Conservation (phyloP, 2,797 vertebrate genomes). For the Notolepis coatsorum region DNA sequence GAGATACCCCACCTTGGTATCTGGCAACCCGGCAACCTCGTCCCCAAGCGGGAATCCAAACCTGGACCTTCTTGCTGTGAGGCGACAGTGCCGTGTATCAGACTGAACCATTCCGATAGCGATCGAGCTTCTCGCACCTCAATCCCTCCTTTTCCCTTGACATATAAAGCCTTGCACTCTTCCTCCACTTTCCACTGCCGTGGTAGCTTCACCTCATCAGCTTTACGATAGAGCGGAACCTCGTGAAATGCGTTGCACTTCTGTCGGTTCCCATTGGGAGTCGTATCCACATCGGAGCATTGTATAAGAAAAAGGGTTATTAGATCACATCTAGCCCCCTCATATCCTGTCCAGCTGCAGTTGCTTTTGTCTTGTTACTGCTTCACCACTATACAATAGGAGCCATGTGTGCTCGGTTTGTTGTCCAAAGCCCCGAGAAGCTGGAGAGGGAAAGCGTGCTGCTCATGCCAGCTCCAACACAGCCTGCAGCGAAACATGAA, state of each 20-base stretch:
- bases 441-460: constrained; percentile 28
- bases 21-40: too few relatives aligned
- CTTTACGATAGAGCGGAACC: constrained; percentile 16
- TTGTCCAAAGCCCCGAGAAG: constrained; percentile 31
- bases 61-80: too few relatives aligned
- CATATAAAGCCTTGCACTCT: not conserved
- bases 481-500: constrained; percentile 10
- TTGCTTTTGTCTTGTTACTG: constrained; percentile 20
- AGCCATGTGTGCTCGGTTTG: constrained; percentile 61
- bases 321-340: constrained; percentile 43
- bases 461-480: constrained; percentile 1
- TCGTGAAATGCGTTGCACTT: constrained; percentile 13
- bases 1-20: too few relatives aligned
- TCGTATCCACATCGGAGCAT: constrained; percentile 9
- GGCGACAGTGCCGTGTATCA: too few relatives aligned
- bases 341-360: constrained; percentile 72
- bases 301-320: constrained; percentile 37
- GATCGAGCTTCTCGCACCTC: not conserved
- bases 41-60: too few relatives aligned
- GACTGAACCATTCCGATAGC: not conserved
- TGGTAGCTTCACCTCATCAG: not conserved
- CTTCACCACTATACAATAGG: constrained; percentile 46
- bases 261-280: constrained; percentile 8
- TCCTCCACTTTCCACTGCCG: too few relatives aligned
- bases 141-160: not conserved